A percentile compares a stretch with the other conserved stretches of the same genome.
Evolutionary conservation across 2,888 invertebrate species (phyloP).

Genomic region (Lottia scabra): DNA sequence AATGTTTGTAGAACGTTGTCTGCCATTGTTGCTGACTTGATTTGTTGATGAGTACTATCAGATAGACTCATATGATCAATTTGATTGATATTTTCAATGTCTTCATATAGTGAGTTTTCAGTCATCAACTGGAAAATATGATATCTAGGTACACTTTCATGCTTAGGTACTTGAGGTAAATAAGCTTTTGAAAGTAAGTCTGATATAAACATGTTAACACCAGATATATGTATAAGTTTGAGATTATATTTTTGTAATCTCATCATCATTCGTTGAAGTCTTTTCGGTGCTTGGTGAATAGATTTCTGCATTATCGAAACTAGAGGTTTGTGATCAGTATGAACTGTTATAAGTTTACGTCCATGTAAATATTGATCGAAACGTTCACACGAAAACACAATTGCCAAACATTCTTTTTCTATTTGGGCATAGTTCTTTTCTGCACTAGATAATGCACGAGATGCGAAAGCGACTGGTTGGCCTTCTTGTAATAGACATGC

Average conservation of each 20-base stretch:
- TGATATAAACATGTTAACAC: constrained; percentile 28
- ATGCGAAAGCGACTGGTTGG: constrained; percentile 34
- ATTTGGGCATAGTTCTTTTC: constrained; percentile 36
- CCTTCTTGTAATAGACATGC: constrained; percentile 33
- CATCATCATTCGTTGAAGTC: constrained; percentile 32
- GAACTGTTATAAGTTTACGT: constrained; percentile 18
- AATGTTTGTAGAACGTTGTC: constrained; percentile 20
- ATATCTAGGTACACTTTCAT: constrained; percentile 1
- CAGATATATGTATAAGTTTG: constrained; percentile 24
- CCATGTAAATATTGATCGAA: constrained; percentile 34
- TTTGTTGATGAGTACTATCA: background rate
- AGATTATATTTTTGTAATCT: constrained; percentile 28
- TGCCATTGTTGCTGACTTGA: constrained; percentile 1
- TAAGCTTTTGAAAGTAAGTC: constrained; percentile 37
- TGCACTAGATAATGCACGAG: constrained; percentile 24
- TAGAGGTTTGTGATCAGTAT: constrained; percentile 35
- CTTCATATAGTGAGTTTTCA: background rate
- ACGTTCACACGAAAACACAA: constrained; percentile 28
- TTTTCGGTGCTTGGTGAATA: constrained; percentile 24
- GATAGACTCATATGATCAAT: background rate
- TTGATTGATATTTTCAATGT: background rate
- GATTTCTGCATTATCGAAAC: constrained; percentile 31
- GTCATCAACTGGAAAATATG: background rate
- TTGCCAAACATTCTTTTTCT: constrained; percentile 37
- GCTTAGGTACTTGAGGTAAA: constrained; percentile 8